Evolutionary conservation across 1,140 invertebrate genomes (phyloP).

Genomic region (Drosophila bocki): DNA sequence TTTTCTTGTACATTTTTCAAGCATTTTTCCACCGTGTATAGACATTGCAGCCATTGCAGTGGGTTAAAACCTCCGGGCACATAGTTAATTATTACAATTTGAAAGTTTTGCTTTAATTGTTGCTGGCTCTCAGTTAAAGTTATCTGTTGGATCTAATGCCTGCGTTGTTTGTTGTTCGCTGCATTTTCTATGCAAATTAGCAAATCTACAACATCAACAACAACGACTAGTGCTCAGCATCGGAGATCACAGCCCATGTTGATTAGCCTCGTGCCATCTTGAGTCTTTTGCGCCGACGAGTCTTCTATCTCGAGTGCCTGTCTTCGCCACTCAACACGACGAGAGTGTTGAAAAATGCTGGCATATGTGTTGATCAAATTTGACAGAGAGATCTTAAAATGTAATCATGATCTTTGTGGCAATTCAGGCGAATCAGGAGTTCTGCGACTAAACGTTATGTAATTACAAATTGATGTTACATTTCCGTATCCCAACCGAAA

Average conservation of each 20-base stretch:
- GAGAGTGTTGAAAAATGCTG: slow-evolving; percentile 51
- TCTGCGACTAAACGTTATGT: slow-evolving; percentile 5
- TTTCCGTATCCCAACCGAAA: neutral
- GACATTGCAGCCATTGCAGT: slow-evolving; percentile 20
- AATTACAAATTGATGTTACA: slow-evolving; percentile 6
- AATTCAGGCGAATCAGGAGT: slow-evolving; percentile 1
- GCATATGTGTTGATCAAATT: slow-evolving; percentile 51
- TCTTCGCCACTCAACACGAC: slow-evolving; percentile 12
- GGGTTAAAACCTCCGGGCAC: slow-evolving; percentile 5
- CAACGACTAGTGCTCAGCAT: slow-evolving; percentile 26
- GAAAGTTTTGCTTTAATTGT: slow-evolving; percentile 67
- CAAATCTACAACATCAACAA: slow-evolving; percentile 26
- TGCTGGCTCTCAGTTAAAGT: slow-evolving; percentile 45
- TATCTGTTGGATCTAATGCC: slow-evolving; percentile 29
- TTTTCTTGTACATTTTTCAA: too few species aligned
- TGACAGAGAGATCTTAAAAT: slow-evolving; percentile 18
- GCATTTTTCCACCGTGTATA: slow-evolving; percentile 1
- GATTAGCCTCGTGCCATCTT: slow-evolving; percentile 47
- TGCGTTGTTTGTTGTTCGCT: slow-evolving; percentile 31
- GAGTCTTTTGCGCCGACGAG: neutral
- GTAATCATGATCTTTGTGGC: slow-evolving; percentile 19
- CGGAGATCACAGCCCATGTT: slow-evolving; percentile 32
- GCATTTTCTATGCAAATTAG: slow-evolving; percentile 75
- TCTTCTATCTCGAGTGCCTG: slow-evolving; percentile 13
- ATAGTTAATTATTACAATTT: slow-evolving; percentile 57